These are phyloP conservation scores for Drosophila neocordata DNA, from an alignment of 1,140 invertebrate species.

Conservation along the genomic window DNA sequence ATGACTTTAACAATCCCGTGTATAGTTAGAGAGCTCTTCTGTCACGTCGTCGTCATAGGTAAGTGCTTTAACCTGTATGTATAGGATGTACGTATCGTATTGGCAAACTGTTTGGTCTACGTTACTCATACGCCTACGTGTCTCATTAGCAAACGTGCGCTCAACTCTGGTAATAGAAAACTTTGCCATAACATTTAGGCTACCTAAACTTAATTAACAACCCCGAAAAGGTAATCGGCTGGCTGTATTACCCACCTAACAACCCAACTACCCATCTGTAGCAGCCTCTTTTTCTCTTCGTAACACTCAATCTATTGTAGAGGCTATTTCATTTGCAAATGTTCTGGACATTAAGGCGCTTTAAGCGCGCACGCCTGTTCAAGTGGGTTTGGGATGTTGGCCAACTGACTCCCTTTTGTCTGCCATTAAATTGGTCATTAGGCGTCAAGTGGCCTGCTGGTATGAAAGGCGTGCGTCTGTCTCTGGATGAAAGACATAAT, in stretches of 20 bases:
- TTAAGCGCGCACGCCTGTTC: conserved; percentile 15
- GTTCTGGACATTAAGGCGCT: conserved; percentile 47
- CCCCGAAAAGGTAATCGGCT: conserved; percentile 69
- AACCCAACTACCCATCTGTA: background rate
- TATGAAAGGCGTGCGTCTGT: conserved; percentile 40
- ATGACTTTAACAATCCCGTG: background rate
- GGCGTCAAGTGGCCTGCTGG: conserved; percentile 72
- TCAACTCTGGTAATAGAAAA: conserved; percentile 69
- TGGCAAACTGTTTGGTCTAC: conserved; percentile 47
- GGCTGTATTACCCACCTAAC: conserved; percentile 20
- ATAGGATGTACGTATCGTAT: conserved; percentile 12
- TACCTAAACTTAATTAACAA: conserved; percentile 76
- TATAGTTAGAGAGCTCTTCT: background rate
- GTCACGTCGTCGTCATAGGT: background rate
- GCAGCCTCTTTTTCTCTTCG: background rate
- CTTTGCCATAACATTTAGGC: conserved; percentile 74
- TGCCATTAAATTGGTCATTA: conserved; percentile 77
- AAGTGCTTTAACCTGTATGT: conserved; percentile 16
- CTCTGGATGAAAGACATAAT: conserved; percentile 25
- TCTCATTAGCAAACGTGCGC: conserved; percentile 67
- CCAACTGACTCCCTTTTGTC: conserved; percentile 27
- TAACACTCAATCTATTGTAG: conserved; percentile 38
- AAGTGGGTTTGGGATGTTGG: background rate
- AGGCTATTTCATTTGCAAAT: conserved; percentile 74
- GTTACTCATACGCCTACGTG: conserved; percentile 79